A percentile compares a stretch with the other conserved stretches of the same genome.
phyloP scores from a whole-genome alignment of 2,888 invertebrate species.

The Acrobeloides nanus region DNA sequence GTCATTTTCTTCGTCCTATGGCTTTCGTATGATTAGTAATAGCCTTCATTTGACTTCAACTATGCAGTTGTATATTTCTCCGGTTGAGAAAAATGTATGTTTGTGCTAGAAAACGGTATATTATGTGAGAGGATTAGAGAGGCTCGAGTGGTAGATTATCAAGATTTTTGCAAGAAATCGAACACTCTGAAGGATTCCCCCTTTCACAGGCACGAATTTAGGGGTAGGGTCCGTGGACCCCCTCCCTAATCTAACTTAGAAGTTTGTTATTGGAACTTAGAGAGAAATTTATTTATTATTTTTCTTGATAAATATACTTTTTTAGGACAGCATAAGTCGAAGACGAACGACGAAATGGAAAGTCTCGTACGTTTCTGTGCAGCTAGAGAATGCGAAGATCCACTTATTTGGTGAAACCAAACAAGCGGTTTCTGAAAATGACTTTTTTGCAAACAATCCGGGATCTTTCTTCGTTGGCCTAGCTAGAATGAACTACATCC shows the following conservation, averaged over 20 bases:
- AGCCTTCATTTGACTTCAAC: conserved; percentile 31
- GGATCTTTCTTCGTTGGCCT: conserved; percentile 32
- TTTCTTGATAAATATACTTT: no score
- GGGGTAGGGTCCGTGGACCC: no score
- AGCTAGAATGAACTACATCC: conserved; percentile 26
- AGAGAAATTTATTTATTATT: no score
- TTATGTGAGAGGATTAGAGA: no score
- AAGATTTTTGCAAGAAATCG: no score
- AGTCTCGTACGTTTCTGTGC: conserved; percentile 29
- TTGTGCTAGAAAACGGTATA: no score
- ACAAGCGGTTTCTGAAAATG: conserved; percentile 17
- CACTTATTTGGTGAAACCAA: conserved; percentile 27
- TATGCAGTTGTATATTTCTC: conserved; percentile 18
- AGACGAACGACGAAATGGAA: conserved; percentile 25
- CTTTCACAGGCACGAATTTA: no score
- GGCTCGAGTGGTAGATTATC: no score
- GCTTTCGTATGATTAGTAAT: conserved; percentile 42
- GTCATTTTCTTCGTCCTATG: conserved; percentile 77
- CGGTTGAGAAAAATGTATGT: conserved; percentile 2
- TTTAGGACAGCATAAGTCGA: conserved; percentile 16
- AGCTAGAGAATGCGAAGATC: conserved; percentile 32
- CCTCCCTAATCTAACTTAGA: no score
- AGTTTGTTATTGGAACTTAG: no score
- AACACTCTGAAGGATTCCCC: no score
- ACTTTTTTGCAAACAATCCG: conserved; percentile 3